Conservation (phyloP, 1,140 invertebrate species). For the Pentalonia nigronervosa region DNA sequence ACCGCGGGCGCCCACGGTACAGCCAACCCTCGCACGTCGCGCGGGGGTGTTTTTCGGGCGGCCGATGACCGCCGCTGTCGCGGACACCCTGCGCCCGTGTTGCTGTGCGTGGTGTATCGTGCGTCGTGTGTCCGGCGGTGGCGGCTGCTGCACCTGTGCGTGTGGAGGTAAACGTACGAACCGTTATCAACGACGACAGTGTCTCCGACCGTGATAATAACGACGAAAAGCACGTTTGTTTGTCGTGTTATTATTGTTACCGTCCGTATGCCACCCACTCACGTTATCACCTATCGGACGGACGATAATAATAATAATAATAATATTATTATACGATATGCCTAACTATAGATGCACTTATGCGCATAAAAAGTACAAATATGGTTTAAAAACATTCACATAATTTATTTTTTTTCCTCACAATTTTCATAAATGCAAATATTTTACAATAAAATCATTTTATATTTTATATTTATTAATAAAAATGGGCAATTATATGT, state of each 20-base stretch:
- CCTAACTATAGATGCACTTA: too few species aligned
- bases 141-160: background rate
- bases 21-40: background rate
- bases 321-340: too few species aligned
- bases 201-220: background rate
- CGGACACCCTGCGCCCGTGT: background rate
- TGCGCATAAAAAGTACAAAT: too few species aligned
- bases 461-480: too few species aligned
- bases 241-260: background rate
- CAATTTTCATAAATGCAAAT: too few species aligned
- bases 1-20: constrained; percentile 18
- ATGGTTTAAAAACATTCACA: too few species aligned
- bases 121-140: too few species aligned
- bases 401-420: too few species aligned
- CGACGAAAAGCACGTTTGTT: background rate
- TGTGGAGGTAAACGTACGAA: background rate
- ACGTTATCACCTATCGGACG: too few species aligned
- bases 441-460: too few species aligned
- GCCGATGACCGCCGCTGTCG: background rate
- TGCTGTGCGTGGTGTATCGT: background rate
- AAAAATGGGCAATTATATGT: too few species aligned
- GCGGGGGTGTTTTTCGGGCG: constrained; percentile 8
- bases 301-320: too few species aligned
- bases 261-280: background rate
- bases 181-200: background rate